Evolutionary conservation across 2,888 invertebrate genomes (phyloP).

Genomic region (Cyclophora punctaria): DNA sequence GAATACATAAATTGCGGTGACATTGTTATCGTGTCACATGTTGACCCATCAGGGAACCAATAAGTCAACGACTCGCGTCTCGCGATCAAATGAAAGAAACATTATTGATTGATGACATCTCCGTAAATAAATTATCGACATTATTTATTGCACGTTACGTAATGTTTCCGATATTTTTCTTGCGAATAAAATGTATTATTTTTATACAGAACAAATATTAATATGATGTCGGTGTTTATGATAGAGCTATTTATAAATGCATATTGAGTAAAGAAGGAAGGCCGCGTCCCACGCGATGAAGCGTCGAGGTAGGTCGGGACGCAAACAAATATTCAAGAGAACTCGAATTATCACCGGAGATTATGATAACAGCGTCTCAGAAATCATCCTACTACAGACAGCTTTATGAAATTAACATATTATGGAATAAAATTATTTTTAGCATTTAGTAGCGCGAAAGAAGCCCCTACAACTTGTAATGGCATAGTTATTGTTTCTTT

Average conservation of each 20-base stretch:
- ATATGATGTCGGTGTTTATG: constrained; percentile 25
- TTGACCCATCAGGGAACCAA: constrained; percentile 50
- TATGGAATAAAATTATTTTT: too few species aligned
- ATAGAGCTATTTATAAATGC: constrained; percentile 60
- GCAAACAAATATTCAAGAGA: constrained; percentile 33
- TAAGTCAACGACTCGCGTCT: constrained; percentile 54
- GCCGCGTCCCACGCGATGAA: constrained; percentile 44
- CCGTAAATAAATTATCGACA: constrained; percentile 27
- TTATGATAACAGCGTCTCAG: too few species aligned
- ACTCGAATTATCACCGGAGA: too few species aligned
- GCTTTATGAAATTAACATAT: too few species aligned
- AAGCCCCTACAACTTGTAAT: too few species aligned
- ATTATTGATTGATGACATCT: constrained; percentile 34
- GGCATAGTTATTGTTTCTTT: too few species aligned
- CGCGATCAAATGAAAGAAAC: constrained; percentile 41
- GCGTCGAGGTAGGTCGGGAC: constrained; percentile 64
- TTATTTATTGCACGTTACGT: constrained; percentile 33
- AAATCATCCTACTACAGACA: too few species aligned
- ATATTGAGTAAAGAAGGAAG: constrained; percentile 51
- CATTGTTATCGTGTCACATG: constrained; percentile 53
- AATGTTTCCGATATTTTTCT: constrained; percentile 14
- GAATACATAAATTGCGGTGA: constrained; percentile 41
- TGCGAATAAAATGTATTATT: neutral
- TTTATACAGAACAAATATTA: constrained; percentile 9
- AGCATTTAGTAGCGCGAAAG: too few species aligned